These are phyloP conservation scores for Latrodectus geometricus DNA, from an alignment of 1,140 invertebrate genomes.

Conservation along the genomic window DNA sequence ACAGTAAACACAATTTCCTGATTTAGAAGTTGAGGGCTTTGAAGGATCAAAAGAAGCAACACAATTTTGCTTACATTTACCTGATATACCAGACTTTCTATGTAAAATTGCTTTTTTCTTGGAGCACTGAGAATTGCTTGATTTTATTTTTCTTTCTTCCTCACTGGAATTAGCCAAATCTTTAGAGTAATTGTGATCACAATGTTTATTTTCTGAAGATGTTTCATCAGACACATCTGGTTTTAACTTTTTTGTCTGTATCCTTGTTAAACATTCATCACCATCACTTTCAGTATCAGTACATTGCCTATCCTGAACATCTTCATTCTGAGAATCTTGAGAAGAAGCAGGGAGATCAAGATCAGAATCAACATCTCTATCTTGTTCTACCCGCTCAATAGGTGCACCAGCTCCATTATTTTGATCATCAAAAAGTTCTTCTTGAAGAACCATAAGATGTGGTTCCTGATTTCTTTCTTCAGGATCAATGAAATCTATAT, in stretches of 20 bases:
- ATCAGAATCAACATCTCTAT: not conserved
- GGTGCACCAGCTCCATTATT: not conserved
- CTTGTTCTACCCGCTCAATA: not conserved
- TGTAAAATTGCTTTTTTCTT: not conserved
- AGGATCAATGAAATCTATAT: conserved; percentile 3
- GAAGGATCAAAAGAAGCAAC: conserved; percentile 23
- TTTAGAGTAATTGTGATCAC: not conserved
- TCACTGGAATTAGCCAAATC: too few species aligned
- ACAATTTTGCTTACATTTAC: conserved; percentile 7
- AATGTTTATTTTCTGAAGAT: not conserved
- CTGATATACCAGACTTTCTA: not conserved
- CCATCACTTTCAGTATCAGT: not conserved
- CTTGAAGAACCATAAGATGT: conserved; percentile 40
- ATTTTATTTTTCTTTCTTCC: too few species aligned
- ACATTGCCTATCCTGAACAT: not conserved
- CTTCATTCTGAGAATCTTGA: not conserved
- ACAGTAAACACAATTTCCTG: conserved; percentile 17
- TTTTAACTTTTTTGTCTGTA: not conserved
- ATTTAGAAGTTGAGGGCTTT: conserved; percentile 44
- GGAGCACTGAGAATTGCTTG: too few species aligned
- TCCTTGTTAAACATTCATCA: not conserved
- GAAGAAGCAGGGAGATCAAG: not conserved
- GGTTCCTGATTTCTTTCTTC: conserved; percentile 29
- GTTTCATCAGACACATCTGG: not conserved
- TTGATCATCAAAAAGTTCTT: conserved; percentile 43